Conservation (phyloP, 2,797 vertebrate species). For the Micromesistius poutassou region DNA sequence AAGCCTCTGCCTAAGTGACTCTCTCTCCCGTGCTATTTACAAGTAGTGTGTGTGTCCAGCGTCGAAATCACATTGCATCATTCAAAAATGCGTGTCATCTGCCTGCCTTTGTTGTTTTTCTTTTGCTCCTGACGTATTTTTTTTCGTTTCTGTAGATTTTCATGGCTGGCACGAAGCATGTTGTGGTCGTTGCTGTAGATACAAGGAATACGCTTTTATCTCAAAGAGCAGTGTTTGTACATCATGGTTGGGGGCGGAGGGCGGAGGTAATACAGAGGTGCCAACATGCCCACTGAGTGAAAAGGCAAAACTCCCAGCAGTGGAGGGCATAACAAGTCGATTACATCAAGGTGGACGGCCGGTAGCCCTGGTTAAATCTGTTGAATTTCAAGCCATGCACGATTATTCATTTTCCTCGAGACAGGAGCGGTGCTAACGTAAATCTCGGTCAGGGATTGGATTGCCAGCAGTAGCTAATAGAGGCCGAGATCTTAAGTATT, state of each 20-base stretch:
- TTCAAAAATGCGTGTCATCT: conserved; percentile 41
- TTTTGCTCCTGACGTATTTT: neutral
- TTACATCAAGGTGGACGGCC: conserved; percentile 28
- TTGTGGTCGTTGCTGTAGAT: conserved; percentile 43
- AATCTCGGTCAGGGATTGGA: conserved; percentile 58
- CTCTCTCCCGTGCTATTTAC: conserved; percentile 71
- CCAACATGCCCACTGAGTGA: conserved; percentile 67
- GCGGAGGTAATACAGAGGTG: conserved; percentile 75
- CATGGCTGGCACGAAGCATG: conserved; percentile 66
- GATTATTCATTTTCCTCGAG: conserved; percentile 52
- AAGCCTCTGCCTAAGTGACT: conserved; percentile 66
- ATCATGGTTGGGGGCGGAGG: conserved; percentile 43
- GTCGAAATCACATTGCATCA: conserved; percentile 48
- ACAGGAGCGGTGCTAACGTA: conserved; percentile 41
- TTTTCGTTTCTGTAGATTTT: conserved; percentile 35
- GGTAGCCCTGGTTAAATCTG: conserved; percentile 50
- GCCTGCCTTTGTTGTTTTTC: neutral
- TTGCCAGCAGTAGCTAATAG: conserved; percentile 39
- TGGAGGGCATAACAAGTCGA: conserved; percentile 25
- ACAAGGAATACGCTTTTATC: conserved; percentile 62
- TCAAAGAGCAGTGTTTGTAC: conserved; percentile 64
- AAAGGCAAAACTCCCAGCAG: conserved; percentile 34
- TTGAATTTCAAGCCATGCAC: conserved; percentile 60
- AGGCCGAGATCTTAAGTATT: conserved; percentile 6
- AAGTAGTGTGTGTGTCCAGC: conserved; percentile 66